Base-by-base conservation (phyloP, 2,888 invertebrate genomes). In the Drosophila buzzatii region DNA sequence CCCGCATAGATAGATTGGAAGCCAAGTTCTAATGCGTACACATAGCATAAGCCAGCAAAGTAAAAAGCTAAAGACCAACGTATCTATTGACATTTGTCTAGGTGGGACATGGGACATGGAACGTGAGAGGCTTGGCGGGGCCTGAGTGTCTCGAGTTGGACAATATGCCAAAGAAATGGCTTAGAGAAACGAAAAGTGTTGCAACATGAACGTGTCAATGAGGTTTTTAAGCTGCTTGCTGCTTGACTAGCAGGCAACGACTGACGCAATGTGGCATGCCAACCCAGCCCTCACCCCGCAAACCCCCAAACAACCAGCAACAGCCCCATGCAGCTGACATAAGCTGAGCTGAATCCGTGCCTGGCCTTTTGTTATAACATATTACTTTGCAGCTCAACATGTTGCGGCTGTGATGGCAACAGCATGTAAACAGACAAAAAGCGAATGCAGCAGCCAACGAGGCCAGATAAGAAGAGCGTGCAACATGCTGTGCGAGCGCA, bases 161-260 rank as follows among this genome's bases (percentile, higher is more conserved):
- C 69, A 67, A 61, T 41, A 52, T 47, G 76, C 49, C 73, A 82
- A 76, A 73, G 76, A 79, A 79, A 74, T 72, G 73, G 70, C 82
- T 85, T 76, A 67, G 64, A 71, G 64, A 58, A 71, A 66, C 73
- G 66, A 73, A 83, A 71, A 82, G 83, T 85, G 85, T 73, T 81
- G 89, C 81, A 77, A 57, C 76, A 62, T 47, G 70, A 67, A 87
- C 85, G 87, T 86, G 86, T 86, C 88, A 86, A 86, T 85, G 88
- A 81, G 87, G 87, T 72, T 87, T 75, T 76, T 76, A 80, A 89
- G 89, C 75, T 73, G 20, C 70, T 70, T 71, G 55, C 70, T 56
- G 49, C 63, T 65, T 72, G 67, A 64, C 58, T 69, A 65, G 33
- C 65, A 45, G 64, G 35, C 57, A 49, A 39, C 44, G 44, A 53